Percentiles rank a stretch among this genome's conserved stretches.
Evolutionary conservation across 2,888 invertebrate species (phyloP).

Genomic region (Ichneumoninae sp.): DNA sequence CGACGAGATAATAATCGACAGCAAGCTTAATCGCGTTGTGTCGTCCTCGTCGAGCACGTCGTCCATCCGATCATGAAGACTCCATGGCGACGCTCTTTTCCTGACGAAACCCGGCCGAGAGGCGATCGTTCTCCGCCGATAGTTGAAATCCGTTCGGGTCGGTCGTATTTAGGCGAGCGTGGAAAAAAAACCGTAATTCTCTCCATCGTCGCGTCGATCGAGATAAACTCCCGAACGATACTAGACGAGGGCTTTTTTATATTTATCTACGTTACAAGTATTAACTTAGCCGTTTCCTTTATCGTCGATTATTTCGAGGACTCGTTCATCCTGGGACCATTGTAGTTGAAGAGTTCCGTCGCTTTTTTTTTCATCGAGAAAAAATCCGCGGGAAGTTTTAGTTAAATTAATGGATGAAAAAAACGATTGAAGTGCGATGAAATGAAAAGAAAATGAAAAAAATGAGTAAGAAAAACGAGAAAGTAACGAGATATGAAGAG

Average conservation of each 20-base stretch:
- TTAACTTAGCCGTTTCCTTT: constrained; percentile 53
- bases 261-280: constrained; percentile 60
- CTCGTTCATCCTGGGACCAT: constrained; percentile 51
- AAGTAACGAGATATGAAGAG: constrained; percentile 5
- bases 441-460: constrained; percentile 18
- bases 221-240: constrained; percentile 22
- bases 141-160: not conserved
- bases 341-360: constrained; percentile 9
- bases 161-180: too few species aligned
- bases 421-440: not conserved
- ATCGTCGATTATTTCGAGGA: constrained; percentile 25
- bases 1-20: constrained; percentile 95
- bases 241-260: constrained; percentile 55
- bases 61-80: constrained; percentile 81
- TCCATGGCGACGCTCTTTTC: constrained; percentile 11
- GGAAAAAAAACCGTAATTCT: not conserved
- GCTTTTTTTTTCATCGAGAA: constrained; percentile 4
- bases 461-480: not conserved
- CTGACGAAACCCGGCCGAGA: constrained; percentile 12
- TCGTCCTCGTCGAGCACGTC: constrained; percentile 79
- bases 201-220: constrained; percentile 2
- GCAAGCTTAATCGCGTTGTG: constrained; percentile 87
- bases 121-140: not conserved
- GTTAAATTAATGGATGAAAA: not conserved
- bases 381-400: not conserved